Evolutionary conservation across 2,888 invertebrate species (phyloP).

Genomic region (Drosophila buzzatii): DNA sequence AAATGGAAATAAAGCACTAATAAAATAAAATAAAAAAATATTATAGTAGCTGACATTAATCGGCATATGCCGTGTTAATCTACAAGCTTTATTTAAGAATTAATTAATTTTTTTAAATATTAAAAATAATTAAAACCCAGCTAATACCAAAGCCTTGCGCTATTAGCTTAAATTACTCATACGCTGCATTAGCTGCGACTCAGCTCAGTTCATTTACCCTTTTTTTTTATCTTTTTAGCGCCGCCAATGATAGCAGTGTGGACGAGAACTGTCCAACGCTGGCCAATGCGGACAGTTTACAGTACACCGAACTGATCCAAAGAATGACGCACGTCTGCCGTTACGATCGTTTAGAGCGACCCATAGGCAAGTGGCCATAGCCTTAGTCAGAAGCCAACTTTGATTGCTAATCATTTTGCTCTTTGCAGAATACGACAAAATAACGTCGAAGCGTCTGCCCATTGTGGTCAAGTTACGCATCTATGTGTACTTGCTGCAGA

Average conservation of each 20-base stretch:
- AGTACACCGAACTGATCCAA: conserved; percentile 83
- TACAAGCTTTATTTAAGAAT: background rate
- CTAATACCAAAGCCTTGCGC: background rate
- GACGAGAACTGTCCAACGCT: conserved; percentile 81
- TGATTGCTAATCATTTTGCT: background rate
- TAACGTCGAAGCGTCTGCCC: conserved; percentile 64
- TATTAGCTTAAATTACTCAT: conserved; percentile 12
- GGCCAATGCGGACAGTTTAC: conserved; percentile 77
- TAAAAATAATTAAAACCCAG: background rate
- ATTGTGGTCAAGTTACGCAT: conserved; percentile 79
- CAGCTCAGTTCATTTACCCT: background rate
- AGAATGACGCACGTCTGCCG: conserved; percentile 83
- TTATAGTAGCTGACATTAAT: background rate
- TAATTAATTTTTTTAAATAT: too few relatives aligned
- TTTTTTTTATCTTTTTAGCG: conserved; percentile 21
- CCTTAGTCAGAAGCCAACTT: rapidly evolving
- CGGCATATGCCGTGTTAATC: background rate
- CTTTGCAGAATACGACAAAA: conserved; percentile 45
- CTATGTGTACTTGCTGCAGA: conserved; percentile 81
- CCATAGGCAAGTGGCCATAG: conserved; percentile 68
- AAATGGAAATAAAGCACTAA: too few relatives aligned
- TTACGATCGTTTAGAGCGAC: conserved; percentile 83
- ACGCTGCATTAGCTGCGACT: conserved; percentile 1
- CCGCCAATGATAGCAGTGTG: conserved; percentile 47
- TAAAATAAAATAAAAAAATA: too few relatives aligned